Conservation (phyloP, 1,140 invertebrate genomes). For the Ganaspis sp. region DNA sequence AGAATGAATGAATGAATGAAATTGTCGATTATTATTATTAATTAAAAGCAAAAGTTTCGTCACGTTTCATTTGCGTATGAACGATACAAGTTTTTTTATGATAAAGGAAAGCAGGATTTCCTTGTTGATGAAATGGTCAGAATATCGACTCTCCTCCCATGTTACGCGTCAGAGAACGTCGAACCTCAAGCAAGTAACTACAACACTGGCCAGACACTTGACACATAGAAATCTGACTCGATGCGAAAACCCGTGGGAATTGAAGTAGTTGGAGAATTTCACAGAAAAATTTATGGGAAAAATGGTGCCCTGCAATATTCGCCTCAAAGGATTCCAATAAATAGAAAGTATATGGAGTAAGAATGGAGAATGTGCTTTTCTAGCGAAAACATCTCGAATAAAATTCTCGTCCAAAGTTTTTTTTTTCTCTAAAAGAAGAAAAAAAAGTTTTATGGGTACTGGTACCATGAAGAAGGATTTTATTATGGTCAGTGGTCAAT, state of each 20-base stretch:
- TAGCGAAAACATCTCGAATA: not conserved
- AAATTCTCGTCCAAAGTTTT: not conserved
- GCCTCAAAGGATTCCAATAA: not conserved
- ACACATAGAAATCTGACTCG: constrained; percentile 16
- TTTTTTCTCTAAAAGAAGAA: not conserved
- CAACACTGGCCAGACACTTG: not conserved
- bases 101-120: not conserved
- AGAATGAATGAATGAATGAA: no score
- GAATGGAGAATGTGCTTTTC: not conserved
- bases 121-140: not conserved
- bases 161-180: constrained; percentile 29
- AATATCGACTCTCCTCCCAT: constrained; percentile 28
- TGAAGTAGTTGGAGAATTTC: constrained; percentile 14
- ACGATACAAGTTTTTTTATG: not conserved
- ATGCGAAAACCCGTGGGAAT: constrained; percentile 26
- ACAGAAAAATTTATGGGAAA: constrained; percentile 18
- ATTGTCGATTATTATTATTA: no score
- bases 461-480: not conserved
- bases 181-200: not conserved
- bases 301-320: not conserved
- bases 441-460: not conserved
- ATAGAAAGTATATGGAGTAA: not conserved
- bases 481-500: constrained; percentile 10
- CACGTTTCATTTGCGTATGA: no score
- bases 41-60: no score